Evolutionary conservation across 2,888 invertebrate species (phyloP).

Genomic region (Archips crataeganus): DNA sequence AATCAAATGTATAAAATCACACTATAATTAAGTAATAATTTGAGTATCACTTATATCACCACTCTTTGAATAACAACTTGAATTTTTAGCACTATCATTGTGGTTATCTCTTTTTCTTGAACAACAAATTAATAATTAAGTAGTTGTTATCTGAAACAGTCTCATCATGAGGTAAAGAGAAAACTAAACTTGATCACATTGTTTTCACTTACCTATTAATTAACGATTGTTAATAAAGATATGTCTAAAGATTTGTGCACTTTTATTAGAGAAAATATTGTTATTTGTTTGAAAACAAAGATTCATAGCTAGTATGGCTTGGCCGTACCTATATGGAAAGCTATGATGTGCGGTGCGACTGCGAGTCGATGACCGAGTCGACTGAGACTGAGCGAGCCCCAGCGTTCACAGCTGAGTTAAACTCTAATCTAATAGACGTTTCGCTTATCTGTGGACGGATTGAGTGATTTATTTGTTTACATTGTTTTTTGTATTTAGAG

Average conservation of each 20-base stretch:
- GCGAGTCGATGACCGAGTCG: not conserved
- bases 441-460: not conserved
- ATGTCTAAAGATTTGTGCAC: not conserved
- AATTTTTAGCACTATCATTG: not conserved
- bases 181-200: not conserved
- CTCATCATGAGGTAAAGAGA: not conserved
- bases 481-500: not conserved
- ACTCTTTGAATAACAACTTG: conserved; percentile 4
- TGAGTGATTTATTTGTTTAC: not conserved
- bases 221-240: not conserved
- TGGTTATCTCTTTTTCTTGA: conserved; percentile 5
- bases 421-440: too few species aligned
- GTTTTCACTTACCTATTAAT: conserved; percentile 1
- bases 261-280: not conserved
- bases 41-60: not conserved
- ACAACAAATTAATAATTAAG: conserved; percentile 8
- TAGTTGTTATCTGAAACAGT: not conserved
- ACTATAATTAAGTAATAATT: not conserved
- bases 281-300: not conserved
- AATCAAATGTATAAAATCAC: not conserved
- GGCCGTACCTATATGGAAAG: not conserved
- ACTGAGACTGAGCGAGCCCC: too few species aligned
- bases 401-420: too few species aligned
- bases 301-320: not conserved
- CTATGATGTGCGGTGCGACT: not conserved